Conservation (phyloP, 2,113 vertebrate species). For the Pelecanoides urinatrix region DNA sequence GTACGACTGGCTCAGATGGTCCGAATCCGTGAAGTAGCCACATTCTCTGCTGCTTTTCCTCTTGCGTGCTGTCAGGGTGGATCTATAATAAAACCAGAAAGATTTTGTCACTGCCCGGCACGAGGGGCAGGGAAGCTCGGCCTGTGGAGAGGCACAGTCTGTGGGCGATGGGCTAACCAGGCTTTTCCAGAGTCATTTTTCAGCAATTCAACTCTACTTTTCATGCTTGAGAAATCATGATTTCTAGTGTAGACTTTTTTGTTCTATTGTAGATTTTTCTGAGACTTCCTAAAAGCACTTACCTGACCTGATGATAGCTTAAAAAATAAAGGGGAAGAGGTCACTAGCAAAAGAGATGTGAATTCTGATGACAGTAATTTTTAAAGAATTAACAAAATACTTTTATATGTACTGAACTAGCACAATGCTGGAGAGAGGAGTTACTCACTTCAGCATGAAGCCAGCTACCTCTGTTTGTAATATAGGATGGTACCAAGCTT, state of each 20-base stretch:
- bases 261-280: not conserved
- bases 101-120: not conserved
- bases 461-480: not conserved
- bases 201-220: not conserved
- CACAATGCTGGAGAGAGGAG: not conserved
- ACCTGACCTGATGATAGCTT: not conserved
- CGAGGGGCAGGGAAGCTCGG: not conserved
- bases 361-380: not conserved
- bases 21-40: conserved; percentile 79
- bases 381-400: not conserved
- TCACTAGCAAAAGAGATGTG: not conserved
- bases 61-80: conserved; percentile 60
- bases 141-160: not conserved
- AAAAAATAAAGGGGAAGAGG: not conserved
- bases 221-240: not conserved
- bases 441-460: not conserved
- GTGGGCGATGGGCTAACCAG: not conserved
- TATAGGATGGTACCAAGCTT: not conserved
- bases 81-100: conserved; percentile 70
- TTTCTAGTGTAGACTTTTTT: not conserved
- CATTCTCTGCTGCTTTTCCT: conserved; percentile 79
- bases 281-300: conserved; percentile 12
- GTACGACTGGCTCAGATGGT: conserved; percentile 81
- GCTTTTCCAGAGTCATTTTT: not conserved
- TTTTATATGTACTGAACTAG: not conserved